A percentile compares a stretch with the other conserved stretches of the same genome.
Evolutionary conservation across 2,113 vertebrate genomes (phyloP).

Genomic region (rat (Rattus norvegicus)): GRCr8 NC_086029.1:17997501-17998000

Average conservation of each 20-base stretch:
- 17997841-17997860: conserved; percentile 83
- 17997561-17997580: conserved; percentile 57
- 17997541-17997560: conserved; percentile 80
- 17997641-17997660: conserved; percentile 86
- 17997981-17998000: conserved; percentile 80
- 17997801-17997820: conserved; percentile 75
- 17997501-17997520: conserved; percentile 66
- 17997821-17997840: conserved; percentile 77
- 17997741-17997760: conserved; percentile 78
- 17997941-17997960: conserved; percentile 77
- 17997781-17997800: conserved; percentile 69
- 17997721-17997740: conserved; percentile 82
- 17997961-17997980: conserved; percentile 76
- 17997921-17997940: conserved; percentile 55
- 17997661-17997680: conserved; percentile 89
- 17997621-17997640: conserved; percentile 82
- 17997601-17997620: conserved; percentile 79
- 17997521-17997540: conserved; percentile 75
- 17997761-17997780: conserved; percentile 78
- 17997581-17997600: conserved; percentile 64
- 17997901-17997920: conserved; percentile 44
- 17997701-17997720: conserved; percentile 81
- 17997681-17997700: conserved; percentile 86
- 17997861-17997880: conserved; percentile 75
- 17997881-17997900: conserved; percentile 39